Evolutionary conservation across 2,888 invertebrate genomes (phyloP), one percentile per base, ranked within the genome.

Genomic region (Himalopsyche anomala): DNA sequence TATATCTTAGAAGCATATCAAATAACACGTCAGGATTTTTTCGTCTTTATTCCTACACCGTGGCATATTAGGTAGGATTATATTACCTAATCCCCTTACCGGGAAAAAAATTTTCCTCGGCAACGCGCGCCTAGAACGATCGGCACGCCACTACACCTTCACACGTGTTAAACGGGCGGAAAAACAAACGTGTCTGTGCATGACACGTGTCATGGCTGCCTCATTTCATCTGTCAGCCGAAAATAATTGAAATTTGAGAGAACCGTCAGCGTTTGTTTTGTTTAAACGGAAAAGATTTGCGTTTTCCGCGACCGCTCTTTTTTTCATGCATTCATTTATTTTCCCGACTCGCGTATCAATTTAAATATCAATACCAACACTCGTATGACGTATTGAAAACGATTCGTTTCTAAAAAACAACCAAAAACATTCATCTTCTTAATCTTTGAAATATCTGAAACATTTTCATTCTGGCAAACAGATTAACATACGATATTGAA

Each of bases 141-240:
- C 28, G 15, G 62, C 62, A 62, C 62, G 62, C 62, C 62, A 62
- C 62, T 62, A 28, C 62, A 19, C 19, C 62, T 62, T 62, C 62
- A 62, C 62, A 62, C 62, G 62, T 83, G 83, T 56, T 55, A 83
- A 56, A 19, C 83, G 83, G 62, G 83, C 83, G 83, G 55, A 83
- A 83, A 83, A 83, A 83, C 83, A 83, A 83, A 83, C 83, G 83
- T 83, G 83, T 56, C 83, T 83, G 83, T 38, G 38, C 56, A 56
- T 83, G 83, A 83, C 83, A 83, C 83, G 83, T 83, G 83, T 83
- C 83, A 56, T 38, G 56, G 83, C 62, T 40, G 83, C 83, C 83
- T 83, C 83, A 83, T 83, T 83, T 83, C 83, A 83, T 56, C 56
- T 83, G 83, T 83, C 83, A 83, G 56, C 36, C 56, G 19, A 38